Base-by-base conservation (phyloP, 1,140 invertebrate species). In the Atta cephalotes region DNA sequence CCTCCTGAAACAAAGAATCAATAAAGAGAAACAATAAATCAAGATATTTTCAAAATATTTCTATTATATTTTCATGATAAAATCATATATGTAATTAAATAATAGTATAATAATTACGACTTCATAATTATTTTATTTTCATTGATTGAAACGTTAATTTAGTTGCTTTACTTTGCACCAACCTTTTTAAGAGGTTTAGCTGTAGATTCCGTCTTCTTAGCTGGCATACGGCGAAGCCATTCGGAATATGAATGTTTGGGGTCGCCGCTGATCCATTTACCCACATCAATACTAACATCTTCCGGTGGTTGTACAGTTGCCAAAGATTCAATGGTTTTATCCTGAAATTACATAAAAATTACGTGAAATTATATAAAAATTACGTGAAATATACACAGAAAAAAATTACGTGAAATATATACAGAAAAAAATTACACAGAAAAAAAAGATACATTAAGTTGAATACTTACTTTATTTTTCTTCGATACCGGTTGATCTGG, bases 221-320 rank as follows among this genome's bases (percentile, higher is more conserved):
- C 86, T 28, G 96, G 96, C 91, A 97, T 95, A 85, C 95, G 95
- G 74, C 96, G 95, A 81, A 96, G 95, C 98, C 98, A 98, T 56
- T 96, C 96, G 16, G 96, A 95, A 94, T 97, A 98, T 3, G 97
- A 97, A 90, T 98, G 97, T 72, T 96, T 96, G 0, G 96, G 92
- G 93, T 98, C 97, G 10, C 97, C 97, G 71, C 96, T 95, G 0
- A 98, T 93, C 97, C 98, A 99, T 80, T 97, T 97, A 39, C 95
- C 95, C 49, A 98, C 96, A 92, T 98, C 97, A 16, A 98, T 97
- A 72, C 96, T 96, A 4, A 98, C 95, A 31, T 96, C 96, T 87
- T 97, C 96, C 0, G 96, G 94, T 4, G 95, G 94, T 45, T 95
- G 94, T 25, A 96, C 91, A 0, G 94, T 96, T n/a, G 95, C 95